Evolutionary conservation across 2,797 vertebrate species (phyloP).

Genomic region (Myotis pilosus): DNA sequence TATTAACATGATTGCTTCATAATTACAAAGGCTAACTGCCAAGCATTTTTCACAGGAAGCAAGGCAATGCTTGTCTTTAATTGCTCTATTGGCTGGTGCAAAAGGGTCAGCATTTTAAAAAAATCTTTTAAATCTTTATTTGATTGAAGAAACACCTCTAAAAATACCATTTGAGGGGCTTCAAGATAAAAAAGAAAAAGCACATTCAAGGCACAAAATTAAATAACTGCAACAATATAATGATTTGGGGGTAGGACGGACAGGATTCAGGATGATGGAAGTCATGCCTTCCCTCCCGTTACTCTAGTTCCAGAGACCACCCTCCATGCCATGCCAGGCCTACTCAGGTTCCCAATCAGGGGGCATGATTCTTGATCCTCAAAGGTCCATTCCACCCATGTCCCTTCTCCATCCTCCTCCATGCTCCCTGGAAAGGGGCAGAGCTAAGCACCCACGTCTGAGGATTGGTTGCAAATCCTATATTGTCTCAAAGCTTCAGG

Average conservation of each 20-base stretch:
- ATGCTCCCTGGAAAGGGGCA: neutral
- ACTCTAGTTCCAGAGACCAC: neutral
- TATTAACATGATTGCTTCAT: slow-evolving; percentile 57
- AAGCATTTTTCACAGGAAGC: slow-evolving; percentile 55
- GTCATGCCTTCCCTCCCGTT: neutral
- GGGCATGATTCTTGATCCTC: neutral
- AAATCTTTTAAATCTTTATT: neutral
- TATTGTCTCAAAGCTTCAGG: neutral
- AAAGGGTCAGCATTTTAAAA: neutral
- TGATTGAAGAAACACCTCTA: slow-evolving; percentile 51
- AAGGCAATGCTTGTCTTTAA: slow-evolving; percentile 35
- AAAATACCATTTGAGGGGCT: slow-evolving; percentile 11
- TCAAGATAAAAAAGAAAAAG: neutral
- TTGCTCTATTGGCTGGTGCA: neutral
- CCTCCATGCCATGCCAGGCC: neutral
- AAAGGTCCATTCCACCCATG: neutral
- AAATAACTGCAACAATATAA: neutral
- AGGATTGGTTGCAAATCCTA: neutral
- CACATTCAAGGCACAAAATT: neutral
- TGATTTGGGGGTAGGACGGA: neutral
- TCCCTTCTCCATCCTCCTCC: neutral
- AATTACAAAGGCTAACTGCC: slow-evolving; percentile 54
- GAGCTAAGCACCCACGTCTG: neutral
- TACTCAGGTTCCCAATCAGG: neutral
- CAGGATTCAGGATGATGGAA: neutral